Evolutionary conservation across 2,888 invertebrate species (phyloP).

Genomic region (Candidula unifasciata): DNA sequence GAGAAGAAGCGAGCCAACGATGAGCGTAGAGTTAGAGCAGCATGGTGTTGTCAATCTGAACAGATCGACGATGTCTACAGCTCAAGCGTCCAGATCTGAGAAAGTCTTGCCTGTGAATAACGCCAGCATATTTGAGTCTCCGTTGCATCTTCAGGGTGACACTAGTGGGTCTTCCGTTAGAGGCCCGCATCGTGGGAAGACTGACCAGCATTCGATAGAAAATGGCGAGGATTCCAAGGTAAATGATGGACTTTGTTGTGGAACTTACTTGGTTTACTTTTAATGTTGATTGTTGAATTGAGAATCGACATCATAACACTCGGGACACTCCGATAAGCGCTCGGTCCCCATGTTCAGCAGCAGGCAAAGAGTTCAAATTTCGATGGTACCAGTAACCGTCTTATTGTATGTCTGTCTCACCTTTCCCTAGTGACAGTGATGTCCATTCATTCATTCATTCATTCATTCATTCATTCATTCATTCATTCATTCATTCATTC

Average conservation of each 20-base stretch:
- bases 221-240: not conserved
- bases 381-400: no score
- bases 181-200: not conserved
- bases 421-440: no score
- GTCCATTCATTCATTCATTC: no score
- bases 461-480: no score
- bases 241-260: not conserved
- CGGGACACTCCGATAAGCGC: no score
- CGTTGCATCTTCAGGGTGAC: not conserved
- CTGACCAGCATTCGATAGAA: not conserved
- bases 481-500: no score
- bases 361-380: no score
- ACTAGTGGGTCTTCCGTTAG: no score
- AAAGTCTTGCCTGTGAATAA: not conserved
- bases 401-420: no score
- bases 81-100: not conserved
- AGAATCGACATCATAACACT: no score
- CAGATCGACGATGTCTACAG: not conserved
- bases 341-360: no score
- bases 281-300: not conserved
- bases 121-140: not conserved
- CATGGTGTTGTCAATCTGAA: not conserved
- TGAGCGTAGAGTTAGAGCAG: not conserved
- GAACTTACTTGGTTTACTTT: not conserved
- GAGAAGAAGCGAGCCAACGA: not conserved